phyloP scores from a whole-genome alignment of 2,888 invertebrate species.

The Aspidiotus rigidus region DNA sequence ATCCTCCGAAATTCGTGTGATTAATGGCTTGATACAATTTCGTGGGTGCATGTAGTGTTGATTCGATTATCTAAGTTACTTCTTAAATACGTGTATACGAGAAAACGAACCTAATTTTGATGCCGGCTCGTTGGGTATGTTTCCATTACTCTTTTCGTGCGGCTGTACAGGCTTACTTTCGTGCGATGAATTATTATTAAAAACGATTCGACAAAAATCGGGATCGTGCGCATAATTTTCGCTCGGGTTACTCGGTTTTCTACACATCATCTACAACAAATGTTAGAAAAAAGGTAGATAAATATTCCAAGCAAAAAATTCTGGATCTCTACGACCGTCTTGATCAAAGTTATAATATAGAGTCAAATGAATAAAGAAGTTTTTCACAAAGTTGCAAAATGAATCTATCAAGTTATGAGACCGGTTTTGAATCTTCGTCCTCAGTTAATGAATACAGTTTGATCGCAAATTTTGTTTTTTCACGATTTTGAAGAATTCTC shows the following conservation, averaged over 20 bases:
- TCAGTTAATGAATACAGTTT: too few species aligned
- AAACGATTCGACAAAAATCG: slow-evolving; percentile 55
- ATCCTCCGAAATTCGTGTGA: too few species aligned
- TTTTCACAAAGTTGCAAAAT: not conserved
- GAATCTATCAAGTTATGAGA: too few species aligned
- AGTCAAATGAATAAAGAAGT: slow-evolving; percentile 5
- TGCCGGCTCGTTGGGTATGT: slow-evolving; percentile 8
- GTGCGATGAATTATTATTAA: slow-evolving; percentile 44
- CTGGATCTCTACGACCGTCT: slow-evolving; percentile 6
- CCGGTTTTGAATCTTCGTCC: too few species aligned
- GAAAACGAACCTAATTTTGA: slow-evolving; percentile 34
- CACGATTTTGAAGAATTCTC: too few species aligned
- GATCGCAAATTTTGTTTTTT: too few species aligned
- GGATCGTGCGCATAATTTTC: slow-evolving; percentile 51
- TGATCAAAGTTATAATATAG: too few species aligned
- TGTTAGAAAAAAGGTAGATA: not conserved
- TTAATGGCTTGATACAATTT: too few species aligned
- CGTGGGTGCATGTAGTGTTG: too few species aligned
- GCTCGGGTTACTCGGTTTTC: slow-evolving; percentile 6
- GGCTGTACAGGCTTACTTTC: not conserved
- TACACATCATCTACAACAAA: slow-evolving; percentile 20
- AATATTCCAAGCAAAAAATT: not conserved
- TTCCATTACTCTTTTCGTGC: slow-evolving; percentile 13
- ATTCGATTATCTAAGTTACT: too few species aligned
- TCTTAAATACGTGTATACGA: too few species aligned